Evolutionary conservation across 2,888 invertebrate species (phyloP), one percentile per base, ranked within the genome.

Genomic region (Meghimatium bilineatum): DNA sequence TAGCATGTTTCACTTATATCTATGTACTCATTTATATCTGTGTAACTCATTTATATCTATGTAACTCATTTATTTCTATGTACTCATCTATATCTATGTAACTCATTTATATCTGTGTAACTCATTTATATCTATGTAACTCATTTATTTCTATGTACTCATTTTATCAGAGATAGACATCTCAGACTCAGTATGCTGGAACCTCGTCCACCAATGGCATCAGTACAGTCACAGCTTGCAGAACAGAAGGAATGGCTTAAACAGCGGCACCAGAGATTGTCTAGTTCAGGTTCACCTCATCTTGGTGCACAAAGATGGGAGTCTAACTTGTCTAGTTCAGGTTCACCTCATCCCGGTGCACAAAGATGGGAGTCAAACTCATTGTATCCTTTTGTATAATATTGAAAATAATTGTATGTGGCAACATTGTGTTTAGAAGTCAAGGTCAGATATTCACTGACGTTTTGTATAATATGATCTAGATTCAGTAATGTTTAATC

Each of bases 191-290:
- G 88, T 69, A 84, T 90, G 69, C 83, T 87, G 26, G 88, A 89
- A 52, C 80, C 85, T 6, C 82, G 66, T 17, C 82, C 75, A 66
- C 80, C 76, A 23, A 82, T 69, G 29, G 81, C 87, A 52, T 88
- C 89, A n/a, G 88, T 89, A n/a, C 88, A 90, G 52, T 90, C 89
- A n/a, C 86, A 88, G 84, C 86, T 92, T 32, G 86, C 88, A 6
- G 90, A 91, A 82, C 91, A 91, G 86, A 89, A 89, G 80, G 90
- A 91, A 49, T 92, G 92, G 92, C 85, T 92, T 78, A 87, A 88
- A 44, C 89, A 89, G 67, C 89, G 89, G 44, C 85, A 85, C 60
- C 52, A 80, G 34, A 74, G 77, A 44, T 0, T 77, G 34, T 77
- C 52, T 36, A 78, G 67, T 52, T 44, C 44, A 34, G 82, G n/a